Base-by-base conservation (phyloP, 2,797 vertebrate genomes). In the Macrochelys suwanniensis region DNA sequence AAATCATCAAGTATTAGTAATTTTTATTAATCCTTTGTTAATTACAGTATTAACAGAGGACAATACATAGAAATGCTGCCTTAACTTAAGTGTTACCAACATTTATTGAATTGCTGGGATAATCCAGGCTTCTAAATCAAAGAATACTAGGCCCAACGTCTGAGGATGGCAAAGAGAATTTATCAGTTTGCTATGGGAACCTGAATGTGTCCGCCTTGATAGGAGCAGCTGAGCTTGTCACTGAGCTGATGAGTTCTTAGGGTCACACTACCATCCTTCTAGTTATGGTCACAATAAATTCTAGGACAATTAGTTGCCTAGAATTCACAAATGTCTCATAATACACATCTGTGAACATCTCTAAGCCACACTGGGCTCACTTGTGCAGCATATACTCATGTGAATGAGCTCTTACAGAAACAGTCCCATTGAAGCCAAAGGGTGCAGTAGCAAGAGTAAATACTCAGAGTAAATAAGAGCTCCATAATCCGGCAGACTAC, bases 381-480 rank as follows among this genome's bases (percentile, higher is more conserved):
- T 19, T 37, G 61, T 37, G 11, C 37, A 93, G 19, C 56, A 77
- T 33, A 91, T 94, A 92, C 6, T 90, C 45, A 33, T 3, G 71
- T 2, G 19, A 90, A 93, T 83, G 85, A 83, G 79, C 50, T n/a
- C 19, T 71, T 42, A 71, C n/a, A 6, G n/a, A 90, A 82, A 76
- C 68, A 56, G 21, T 90, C 26, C 82, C 90, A 37, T 47, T 71
- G 88, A 71, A 95, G 95, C 80, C 13, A 82, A 31, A 1, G 1
- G 16, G 37, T 84, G 47, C 56, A 83, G 31, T 71, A 92, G 76
- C 3, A 8, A 47, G 56, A 93, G 90, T 26, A 88, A 96, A 89
- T 79, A 15, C 16, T 93, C 93, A 71, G 90, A 95, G 68, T 61
- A 91, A n/a, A 65, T 8, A n/a, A 87, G 45, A 78, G 7, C 68